Conservation (phyloP, 2,797 vertebrate species). For the Centropyge bicolor region DNA sequence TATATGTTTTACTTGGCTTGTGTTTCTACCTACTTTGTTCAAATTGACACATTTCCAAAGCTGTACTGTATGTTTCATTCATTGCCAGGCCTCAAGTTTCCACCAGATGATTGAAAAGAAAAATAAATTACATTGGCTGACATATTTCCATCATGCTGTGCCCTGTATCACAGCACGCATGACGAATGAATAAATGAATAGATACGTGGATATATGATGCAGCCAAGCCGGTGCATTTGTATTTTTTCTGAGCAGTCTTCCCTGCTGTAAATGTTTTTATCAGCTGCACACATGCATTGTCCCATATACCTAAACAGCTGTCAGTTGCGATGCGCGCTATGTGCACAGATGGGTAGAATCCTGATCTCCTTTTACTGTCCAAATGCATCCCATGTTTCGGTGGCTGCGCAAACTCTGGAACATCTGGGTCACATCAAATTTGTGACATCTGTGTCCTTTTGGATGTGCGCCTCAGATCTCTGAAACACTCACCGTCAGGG, state of each 20-base stretch:
- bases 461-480: conserved; percentile 61
- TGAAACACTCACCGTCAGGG: conserved; percentile 23
- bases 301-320: conserved; percentile 59
- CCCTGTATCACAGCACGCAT: conserved; percentile 13
- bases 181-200: conserved; percentile 27
- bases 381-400: conserved; percentile 67
- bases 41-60: conserved; percentile 37
- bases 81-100: conserved; percentile 13
- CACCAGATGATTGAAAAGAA: conserved; percentile 31
- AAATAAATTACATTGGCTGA: conserved; percentile 32
- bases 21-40: conserved; percentile 20
- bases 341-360: conserved; percentile 74
- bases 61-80: conserved; percentile 14
- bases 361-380: conserved; percentile 68
- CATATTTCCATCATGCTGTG: conserved; percentile 31
- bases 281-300: conserved; percentile 55
- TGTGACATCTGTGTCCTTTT: conserved; percentile 77
- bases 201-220: not conserved
- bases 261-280: conserved; percentile 43
- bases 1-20: conserved; percentile 16
- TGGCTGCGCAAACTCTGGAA: conserved; percentile 65
- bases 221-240: not conserved
- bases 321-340: conserved; percentile 47
- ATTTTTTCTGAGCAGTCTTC: conserved; percentile 4
- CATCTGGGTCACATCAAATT: conserved; percentile 75